phyloP scores from a whole-genome alignment of 2,113 vertebrate species.

The Hydrolagus affinis region DNA sequence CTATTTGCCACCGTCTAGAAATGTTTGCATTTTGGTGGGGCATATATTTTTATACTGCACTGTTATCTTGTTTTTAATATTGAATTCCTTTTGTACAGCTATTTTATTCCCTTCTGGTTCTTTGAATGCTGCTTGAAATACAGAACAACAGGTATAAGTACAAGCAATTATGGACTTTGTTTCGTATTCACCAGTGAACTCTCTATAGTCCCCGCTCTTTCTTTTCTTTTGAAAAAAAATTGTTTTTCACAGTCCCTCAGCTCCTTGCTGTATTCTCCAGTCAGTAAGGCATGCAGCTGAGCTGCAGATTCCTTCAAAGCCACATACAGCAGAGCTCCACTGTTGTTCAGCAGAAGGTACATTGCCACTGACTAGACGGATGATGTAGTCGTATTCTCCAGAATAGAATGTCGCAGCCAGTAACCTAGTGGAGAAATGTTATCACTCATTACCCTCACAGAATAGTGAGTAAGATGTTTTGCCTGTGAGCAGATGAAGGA shows the following conservation, averaged over 20 bases:
- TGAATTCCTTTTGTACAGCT: not conserved
- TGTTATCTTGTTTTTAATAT: not conserved
- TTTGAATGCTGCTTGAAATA: not conserved
- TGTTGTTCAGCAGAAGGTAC: slow-evolving; percentile 25
- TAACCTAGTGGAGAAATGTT: slow-evolving; percentile 19
- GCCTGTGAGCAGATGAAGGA: slow-evolving; percentile 2
- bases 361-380: not conserved
- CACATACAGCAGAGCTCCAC: not conserved
- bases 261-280: slow-evolving; percentile 6
- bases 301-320: slow-evolving; percentile 31
- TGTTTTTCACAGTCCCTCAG: not conserved
- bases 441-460: slow-evolving; percentile 31
- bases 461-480: slow-evolving; percentile 20
- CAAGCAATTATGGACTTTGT: not conserved
- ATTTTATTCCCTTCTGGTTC: not conserved
- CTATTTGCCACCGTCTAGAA: not conserved
- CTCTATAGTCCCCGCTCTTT: no score
- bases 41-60: not conserved
- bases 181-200: not conserved
- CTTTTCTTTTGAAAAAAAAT: no score
- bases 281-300: not conserved
- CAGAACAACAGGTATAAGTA: not conserved
- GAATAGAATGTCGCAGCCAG: slow-evolving; percentile 20
- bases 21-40: not conserved
- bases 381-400: slow-evolving; percentile 17